Evolutionary conservation across 2,888 invertebrate genomes (phyloP), one percentile per base, ranked within the genome.

Genomic region (Oxycera nigricornis): DNA sequence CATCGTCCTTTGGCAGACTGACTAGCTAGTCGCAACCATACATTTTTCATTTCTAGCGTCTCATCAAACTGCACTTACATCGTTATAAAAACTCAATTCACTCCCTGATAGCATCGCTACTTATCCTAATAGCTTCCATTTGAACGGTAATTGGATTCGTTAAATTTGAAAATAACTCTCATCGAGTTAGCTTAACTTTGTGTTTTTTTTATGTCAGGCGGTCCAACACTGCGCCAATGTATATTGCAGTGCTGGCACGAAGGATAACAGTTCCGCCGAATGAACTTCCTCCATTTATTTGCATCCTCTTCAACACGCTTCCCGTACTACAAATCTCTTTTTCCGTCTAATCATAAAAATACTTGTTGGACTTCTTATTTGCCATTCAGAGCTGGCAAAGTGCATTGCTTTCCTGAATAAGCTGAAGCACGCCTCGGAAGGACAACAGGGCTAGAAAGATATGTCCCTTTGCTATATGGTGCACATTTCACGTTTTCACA

Each of bases 321-420:
- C 46, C 3, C 46, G 46, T 14, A 35, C 35, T 11, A 2, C 46
- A 46, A 46, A 55, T 24, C 24, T 24, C 41, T 30, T 41, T 14
- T 41, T 41, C 17, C 65, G 26, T 41, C 65, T 41, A 41, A 24
- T 30, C 41, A 65, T 65, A 24, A 65, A 65, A 65, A 39, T 24
- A 65, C 65, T 65, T 65, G 65, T 65, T 39, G 17, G n/a, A 39
- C 65, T 39, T 39, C 65, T 65, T 65, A 20, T 65, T 46, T 46
- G 4, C 65, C 26, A 22, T 65, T 39, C 22, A 20, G 39, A 65
- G 41, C 41, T 41, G 22, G 22, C 41, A 7, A 65, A 68, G 68
- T 68, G 68, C 68, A 68, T 68, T 50, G 52, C 52, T 68, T 68
- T 30, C 39, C n/a, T 50, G 50, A 28, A 68, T 68, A 68, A 68